These are phyloP conservation scores for Tiliqua scincoides DNA, from an alignment of 2,113 vertebrate genomes.

Conservation along the genomic window DNA sequence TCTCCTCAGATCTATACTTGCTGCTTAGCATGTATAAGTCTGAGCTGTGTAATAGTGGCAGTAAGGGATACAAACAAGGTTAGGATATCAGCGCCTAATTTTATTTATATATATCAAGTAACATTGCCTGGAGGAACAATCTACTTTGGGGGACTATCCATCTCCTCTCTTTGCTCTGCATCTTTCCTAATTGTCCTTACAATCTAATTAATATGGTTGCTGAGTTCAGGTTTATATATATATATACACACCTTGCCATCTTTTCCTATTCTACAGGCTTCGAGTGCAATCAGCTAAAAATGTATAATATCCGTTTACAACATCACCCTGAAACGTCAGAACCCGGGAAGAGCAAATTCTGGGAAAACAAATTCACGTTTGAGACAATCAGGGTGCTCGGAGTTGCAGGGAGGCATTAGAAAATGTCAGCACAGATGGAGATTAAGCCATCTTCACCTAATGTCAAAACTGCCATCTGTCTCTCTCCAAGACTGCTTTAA, in stretches of 20 bases:
- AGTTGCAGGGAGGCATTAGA: slow-evolving; percentile 40
- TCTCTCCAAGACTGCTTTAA: slow-evolving; percentile 55
- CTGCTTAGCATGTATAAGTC: no score
- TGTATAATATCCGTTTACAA: background rate
- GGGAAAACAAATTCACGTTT: background rate
- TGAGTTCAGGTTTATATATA: no score
- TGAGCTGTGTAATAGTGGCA: no score
- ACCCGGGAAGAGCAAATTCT: slow-evolving; percentile 21
- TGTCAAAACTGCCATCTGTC: slow-evolving; percentile 70
- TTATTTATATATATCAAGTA: background rate
- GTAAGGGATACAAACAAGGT: no score
- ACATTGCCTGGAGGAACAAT: background rate
- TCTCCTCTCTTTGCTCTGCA: background rate
- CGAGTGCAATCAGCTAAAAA: rapidly evolving
- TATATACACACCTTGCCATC: no score
- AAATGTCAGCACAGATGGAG: slow-evolving; percentile 73
- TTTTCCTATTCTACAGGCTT: background rate
- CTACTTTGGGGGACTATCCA: background rate
- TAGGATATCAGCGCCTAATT: no score
- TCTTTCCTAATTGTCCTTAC: no score
- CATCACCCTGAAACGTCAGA: background rate
- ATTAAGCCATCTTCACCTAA: slow-evolving; percentile 69
- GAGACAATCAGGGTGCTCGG: slow-evolving; percentile 37
- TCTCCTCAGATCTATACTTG: no score
- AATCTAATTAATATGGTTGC: no score